Conservation (phyloP, 2,888 invertebrate species). For the Scelioninae gen. 1 region DNA sequence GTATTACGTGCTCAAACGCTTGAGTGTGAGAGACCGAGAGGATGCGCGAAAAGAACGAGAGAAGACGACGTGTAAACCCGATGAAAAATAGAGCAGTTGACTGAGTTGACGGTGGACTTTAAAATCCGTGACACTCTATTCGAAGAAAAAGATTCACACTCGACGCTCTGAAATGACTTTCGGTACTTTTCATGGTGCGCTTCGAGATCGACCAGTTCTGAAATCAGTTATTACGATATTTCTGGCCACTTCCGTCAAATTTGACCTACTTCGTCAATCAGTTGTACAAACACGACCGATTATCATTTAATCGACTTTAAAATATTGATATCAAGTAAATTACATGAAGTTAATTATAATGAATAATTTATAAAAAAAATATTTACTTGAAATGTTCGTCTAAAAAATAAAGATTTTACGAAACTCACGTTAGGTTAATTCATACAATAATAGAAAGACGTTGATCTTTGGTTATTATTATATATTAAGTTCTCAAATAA, state of each 20-base stretch:
- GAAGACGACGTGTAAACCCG: constrained; percentile 72
- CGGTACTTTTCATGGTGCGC: constrained; percentile 3
- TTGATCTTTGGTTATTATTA: too few species aligned
- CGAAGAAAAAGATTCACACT: constrained; percentile 58
- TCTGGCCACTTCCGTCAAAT: background rate
- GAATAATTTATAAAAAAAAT: too few species aligned
- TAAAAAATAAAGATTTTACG: too few species aligned
- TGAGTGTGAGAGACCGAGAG: constrained; percentile 69
- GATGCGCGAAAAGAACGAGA: constrained; percentile 37
- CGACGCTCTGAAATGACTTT: constrained; percentile 51
- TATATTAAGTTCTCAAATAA: too few species aligned
- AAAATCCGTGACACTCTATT: constrained; percentile 74
- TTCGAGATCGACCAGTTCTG: background rate
- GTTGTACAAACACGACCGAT: background rate
- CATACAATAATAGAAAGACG: too few species aligned
- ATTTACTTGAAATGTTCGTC: too few species aligned
- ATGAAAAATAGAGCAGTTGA: constrained; percentile 79
- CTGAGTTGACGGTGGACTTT: constrained; percentile 76
- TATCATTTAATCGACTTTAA: too few species aligned
- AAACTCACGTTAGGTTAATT: too few species aligned
- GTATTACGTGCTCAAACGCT: constrained; percentile 79
- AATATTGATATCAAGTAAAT: too few species aligned
- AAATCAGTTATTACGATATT: background rate
- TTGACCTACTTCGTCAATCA: background rate
- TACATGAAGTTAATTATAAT: too few species aligned